These are phyloP conservation scores for Sinelater perroti DNA, from an alignment of 2,888 invertebrate genomes.

Conservation along the genomic window DNA sequence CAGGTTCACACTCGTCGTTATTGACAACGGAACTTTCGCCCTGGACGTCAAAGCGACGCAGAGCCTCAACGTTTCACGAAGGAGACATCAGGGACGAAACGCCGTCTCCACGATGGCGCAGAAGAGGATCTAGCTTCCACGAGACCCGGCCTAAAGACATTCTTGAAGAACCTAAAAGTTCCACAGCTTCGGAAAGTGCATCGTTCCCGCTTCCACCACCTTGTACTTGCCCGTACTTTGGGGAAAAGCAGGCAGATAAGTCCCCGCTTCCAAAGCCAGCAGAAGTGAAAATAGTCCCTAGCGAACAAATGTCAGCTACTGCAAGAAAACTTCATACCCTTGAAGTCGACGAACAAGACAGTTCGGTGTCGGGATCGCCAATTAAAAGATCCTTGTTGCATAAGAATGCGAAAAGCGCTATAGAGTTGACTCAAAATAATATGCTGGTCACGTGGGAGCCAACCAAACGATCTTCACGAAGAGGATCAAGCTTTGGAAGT, in stretches of 20 bases:
- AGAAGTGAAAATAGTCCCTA: slow-evolving; percentile 65
- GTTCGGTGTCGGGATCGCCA: slow-evolving; percentile 62
- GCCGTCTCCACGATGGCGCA: slow-evolving; percentile 56
- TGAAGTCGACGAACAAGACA: slow-evolving; percentile 51
- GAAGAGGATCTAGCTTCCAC: slow-evolving; percentile 64
- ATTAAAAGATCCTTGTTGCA: slow-evolving; percentile 48
- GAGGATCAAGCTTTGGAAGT: slow-evolving; percentile 75
- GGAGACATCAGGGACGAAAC: slow-evolving; percentile 58
- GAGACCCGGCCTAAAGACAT: slow-evolving; percentile 53
- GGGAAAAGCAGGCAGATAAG: slow-evolving; percentile 69
- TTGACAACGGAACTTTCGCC: slow-evolving; percentile 48
- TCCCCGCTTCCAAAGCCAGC: slow-evolving; percentile 59
- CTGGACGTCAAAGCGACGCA: slow-evolving; percentile 53
- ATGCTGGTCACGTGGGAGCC: slow-evolving; percentile 78
- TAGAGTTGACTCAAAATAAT: slow-evolving; percentile 52
- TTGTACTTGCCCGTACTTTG: slow-evolving; percentile 84
- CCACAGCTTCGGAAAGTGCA: slow-evolving; percentile 48
- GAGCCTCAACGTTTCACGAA: slow-evolving; percentile 65
- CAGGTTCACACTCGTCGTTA: slow-evolving; percentile 55
- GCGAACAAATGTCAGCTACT: slow-evolving; percentile 41
- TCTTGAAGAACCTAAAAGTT: slow-evolving; percentile 55
- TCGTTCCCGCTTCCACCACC: slow-evolving; percentile 73
- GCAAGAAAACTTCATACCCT: slow-evolving; percentile 39
- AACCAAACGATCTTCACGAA: slow-evolving; percentile 63
- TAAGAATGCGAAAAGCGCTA: slow-evolving; percentile 46